These are phyloP conservation scores for Dione juno DNA, from an alignment of 2,888 invertebrate species.

Conservation along the genomic window DNA sequence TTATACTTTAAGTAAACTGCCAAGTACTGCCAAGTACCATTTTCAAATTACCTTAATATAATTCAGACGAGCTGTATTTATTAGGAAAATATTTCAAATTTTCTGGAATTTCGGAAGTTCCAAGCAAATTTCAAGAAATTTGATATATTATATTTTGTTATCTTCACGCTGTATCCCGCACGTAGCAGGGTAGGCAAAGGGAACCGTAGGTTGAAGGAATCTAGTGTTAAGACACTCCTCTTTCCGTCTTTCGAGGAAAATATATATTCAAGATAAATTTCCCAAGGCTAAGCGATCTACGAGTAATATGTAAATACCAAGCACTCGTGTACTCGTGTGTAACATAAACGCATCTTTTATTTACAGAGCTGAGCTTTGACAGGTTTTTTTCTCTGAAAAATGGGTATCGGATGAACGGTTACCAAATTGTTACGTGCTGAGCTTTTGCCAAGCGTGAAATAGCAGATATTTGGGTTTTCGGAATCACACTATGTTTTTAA, in stretches of 20 bases:
- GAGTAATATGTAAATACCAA: constrained; percentile 9
- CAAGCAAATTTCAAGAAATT: no score
- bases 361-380: constrained; percentile 4
- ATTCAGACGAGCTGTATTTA: neutral
- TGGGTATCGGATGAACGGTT: neutral
- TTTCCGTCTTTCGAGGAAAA: no score
- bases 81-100: neutral
- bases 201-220: no score
- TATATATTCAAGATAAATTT: neutral
- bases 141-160: no score
- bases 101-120: neutral
- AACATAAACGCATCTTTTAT: constrained; percentile 18
- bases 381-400: constrained; percentile 12
- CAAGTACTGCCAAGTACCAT: no score
- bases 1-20: constrained; percentile 4
- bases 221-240: no score
- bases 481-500: neutral
- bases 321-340: neutral
- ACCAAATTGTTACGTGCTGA: constrained; percentile 1
- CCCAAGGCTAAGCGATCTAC: neutral
- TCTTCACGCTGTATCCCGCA: no score
- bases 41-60: neutral
- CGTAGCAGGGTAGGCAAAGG: no score
- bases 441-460: neutral
- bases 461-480: neutral